Evolutionary conservation across 2,797 vertebrate genomes (phyloP).

Genomic region (Tachyglossus aculeatus): DNA sequence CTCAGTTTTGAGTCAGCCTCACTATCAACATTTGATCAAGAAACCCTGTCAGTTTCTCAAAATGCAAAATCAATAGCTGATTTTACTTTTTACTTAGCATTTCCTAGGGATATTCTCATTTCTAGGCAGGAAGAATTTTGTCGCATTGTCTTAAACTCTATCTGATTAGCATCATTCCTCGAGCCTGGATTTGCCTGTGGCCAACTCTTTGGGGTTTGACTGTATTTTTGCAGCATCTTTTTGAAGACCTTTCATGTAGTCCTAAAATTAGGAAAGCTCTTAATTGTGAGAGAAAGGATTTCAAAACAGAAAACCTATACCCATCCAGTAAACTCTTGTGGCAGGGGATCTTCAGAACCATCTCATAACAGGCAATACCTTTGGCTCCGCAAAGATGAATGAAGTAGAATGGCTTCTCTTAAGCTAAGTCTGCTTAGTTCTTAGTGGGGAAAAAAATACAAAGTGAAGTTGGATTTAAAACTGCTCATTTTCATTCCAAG

Average conservation of each 20-base stretch:
- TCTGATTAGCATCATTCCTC: conserved; percentile 21
- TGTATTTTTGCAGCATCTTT: conserved; percentile 37
- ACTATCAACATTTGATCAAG: conserved; percentile 29
- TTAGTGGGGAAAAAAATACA: conserved; percentile 21
- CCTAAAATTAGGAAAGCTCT: conserved; percentile 43
- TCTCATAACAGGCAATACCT: background rate
- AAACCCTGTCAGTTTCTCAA: conserved; percentile 41
- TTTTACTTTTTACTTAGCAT: conserved; percentile 12
- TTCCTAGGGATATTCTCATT: conserved; percentile 47
- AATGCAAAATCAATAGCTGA: conserved; percentile 26
- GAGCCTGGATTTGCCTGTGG: conserved; percentile 28
- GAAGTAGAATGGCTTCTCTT: background rate
- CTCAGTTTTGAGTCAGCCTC: conserved; percentile 35
- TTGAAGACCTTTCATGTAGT: conserved; percentile 51
- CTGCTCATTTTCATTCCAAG: background rate
- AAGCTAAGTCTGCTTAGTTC: conserved; percentile 15
- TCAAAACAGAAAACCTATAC: conserved; percentile 29
- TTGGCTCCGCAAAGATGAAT: accelerated
- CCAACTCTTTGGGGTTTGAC: conserved; percentile 26
- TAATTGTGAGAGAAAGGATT: conserved; percentile 49
- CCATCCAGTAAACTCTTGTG: conserved; percentile 8
- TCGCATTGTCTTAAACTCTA: conserved; percentile 46
- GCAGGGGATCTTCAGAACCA: background rate
- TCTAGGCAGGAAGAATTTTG: conserved; percentile 27
- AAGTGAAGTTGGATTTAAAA: conserved; percentile 14